phyloP scores from a whole-genome alignment of 2,888 invertebrate genomes.

The Spialia ferax region DNA sequence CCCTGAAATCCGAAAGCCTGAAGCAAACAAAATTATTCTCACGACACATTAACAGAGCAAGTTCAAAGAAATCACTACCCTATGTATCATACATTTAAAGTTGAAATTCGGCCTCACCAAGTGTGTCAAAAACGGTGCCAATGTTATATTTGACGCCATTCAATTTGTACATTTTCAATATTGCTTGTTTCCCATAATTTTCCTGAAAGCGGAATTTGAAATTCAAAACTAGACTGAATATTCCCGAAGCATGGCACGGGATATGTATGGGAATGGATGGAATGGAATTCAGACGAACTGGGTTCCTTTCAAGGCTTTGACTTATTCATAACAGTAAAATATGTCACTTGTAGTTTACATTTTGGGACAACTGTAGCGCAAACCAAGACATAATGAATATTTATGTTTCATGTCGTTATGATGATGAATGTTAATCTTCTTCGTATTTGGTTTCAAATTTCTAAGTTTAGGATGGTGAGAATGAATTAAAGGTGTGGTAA shows the following conservation, averaged over 20 bases:
- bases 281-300: slow-evolving; percentile 32
- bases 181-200: slow-evolving; percentile 74
- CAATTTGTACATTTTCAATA: slow-evolving; percentile 61
- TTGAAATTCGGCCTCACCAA: slow-evolving; percentile 45
- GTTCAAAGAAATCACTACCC: slow-evolving; percentile 41
- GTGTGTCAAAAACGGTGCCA: slow-evolving; percentile 67
- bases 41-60: slow-evolving; percentile 34
- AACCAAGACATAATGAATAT: slow-evolving; percentile 21
- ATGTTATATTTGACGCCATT: slow-evolving; percentile 61
- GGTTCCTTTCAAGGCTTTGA: slow-evolving; percentile 29
- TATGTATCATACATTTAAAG: slow-evolving; percentile 32
- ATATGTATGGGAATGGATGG: slow-evolving; percentile 12
- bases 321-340: slow-evolving; percentile 37
- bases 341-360: slow-evolving; percentile 21
- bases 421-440: slow-evolving; percentile 8
- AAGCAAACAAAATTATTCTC: slow-evolving; percentile 24
- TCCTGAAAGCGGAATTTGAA: slow-evolving; percentile 66
- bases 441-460: slow-evolving; percentile 3
- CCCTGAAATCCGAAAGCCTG: slow-evolving; percentile 69
- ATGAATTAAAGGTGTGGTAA: no score
- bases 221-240: slow-evolving; percentile 55
- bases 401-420: slow-evolving; percentile 9
- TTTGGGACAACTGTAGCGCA: slow-evolving; percentile 13
- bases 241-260: slow-evolving; percentile 42
- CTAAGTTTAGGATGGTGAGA: no score